A percentile compares a stretch with the other conserved stretches of the same genome.
Conservation (phyloP, 2,888 invertebrate genomes). For the Congeria kusceri region DNA sequence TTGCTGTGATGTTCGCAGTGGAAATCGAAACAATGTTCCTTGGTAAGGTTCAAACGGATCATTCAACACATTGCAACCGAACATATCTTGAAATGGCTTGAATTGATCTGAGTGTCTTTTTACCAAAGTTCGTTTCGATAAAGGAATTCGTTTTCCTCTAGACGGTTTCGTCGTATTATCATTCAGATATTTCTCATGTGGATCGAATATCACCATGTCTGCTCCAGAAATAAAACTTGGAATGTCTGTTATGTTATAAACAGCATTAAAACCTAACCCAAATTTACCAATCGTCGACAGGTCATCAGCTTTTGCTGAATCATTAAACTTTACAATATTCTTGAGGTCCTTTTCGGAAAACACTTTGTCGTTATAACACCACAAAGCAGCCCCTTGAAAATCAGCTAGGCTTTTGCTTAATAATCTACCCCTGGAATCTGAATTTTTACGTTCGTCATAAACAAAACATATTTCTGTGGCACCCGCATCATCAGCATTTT, state of each 20-base stretch:
- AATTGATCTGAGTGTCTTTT: constrained; percentile 71
- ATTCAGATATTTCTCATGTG: constrained; percentile 78
- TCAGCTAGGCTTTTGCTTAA: constrained; percentile 76
- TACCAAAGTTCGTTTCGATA: constrained; percentile 54
- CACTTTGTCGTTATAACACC: constrained; percentile 80
- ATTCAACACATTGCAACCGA: constrained; percentile 64
- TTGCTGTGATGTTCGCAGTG: constrained; percentile 77
- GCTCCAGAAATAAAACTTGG: constrained; percentile 81
- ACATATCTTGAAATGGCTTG: constrained; percentile 74
- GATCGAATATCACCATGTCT: constrained; percentile 82
- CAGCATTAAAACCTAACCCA: constrained; percentile 83
- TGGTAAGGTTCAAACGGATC: constrained; percentile 34
- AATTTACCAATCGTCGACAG: constrained; percentile 81
- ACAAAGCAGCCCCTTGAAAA: constrained; percentile 82
- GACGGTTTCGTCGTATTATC: constrained; percentile 36
- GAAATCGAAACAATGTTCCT: constrained; percentile 82
- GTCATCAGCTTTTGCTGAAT: constrained; percentile 78
- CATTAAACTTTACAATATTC: constrained; percentile 81
- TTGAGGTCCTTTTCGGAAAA: constrained; percentile 81
- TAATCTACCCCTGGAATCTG: constrained; percentile 58
- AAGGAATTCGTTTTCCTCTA: constrained; percentile 64
- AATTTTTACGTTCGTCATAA: constrained; percentile 1
- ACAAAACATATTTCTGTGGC: constrained; percentile 33
- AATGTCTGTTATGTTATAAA: constrained; percentile 84
- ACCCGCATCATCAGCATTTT: constrained; percentile 80